Percentiles rank a stretch among this genome's conserved stretches.
Evolutionary conservation across 2,113 vertebrate species (phyloP).

Genomic region (Halcyon malimbica): DNA sequence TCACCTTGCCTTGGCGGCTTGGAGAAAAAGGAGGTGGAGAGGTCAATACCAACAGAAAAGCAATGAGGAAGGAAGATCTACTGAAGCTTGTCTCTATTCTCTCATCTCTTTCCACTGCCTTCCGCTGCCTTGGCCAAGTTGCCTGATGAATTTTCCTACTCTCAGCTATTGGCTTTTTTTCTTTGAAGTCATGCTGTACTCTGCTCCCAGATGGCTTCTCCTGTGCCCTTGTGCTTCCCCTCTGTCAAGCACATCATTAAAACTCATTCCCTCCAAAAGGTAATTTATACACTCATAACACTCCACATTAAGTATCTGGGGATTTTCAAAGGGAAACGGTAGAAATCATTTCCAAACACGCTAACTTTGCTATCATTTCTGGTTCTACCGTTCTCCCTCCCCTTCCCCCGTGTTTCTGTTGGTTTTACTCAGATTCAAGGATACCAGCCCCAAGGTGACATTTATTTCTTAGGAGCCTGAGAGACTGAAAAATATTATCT

Average conservation of each 20-base stretch:
- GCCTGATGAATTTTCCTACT: conserved; percentile 62
- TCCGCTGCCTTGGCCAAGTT: neutral
- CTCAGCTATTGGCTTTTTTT: conserved; percentile 17
- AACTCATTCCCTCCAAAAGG: conserved; percentile 29
- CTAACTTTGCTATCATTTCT: conserved; percentile 22
- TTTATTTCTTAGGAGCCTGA: neutral
- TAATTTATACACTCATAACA: conserved; percentile 38
- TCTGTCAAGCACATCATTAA: conserved; percentile 51
- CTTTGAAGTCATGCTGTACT: conserved; percentile 27
- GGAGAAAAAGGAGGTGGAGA: conserved; percentile 8
- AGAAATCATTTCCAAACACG: conserved; percentile 51
- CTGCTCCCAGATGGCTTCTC: conserved; percentile 34
- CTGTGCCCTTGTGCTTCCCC: conserved; percentile 30
- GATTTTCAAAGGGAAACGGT: conserved; percentile 43
- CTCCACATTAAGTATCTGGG: conserved; percentile 31
- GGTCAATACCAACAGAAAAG: conserved; percentile 32
- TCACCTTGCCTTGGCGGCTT: conserved; percentile 43
- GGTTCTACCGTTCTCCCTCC: neutral
- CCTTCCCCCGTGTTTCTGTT: neutral
- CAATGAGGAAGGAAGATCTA: conserved; percentile 46
- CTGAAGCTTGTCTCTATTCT: conserved; percentile 36
- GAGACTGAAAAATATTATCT: neutral
- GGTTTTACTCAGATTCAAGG: conserved; percentile 8
- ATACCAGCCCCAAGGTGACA: neutral
- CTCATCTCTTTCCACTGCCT: conserved; percentile 34